These are phyloP conservation scores for Panopea generosa DNA, from an alignment of 2,888 invertebrate genomes.

Conservation along the genomic window DNA sequence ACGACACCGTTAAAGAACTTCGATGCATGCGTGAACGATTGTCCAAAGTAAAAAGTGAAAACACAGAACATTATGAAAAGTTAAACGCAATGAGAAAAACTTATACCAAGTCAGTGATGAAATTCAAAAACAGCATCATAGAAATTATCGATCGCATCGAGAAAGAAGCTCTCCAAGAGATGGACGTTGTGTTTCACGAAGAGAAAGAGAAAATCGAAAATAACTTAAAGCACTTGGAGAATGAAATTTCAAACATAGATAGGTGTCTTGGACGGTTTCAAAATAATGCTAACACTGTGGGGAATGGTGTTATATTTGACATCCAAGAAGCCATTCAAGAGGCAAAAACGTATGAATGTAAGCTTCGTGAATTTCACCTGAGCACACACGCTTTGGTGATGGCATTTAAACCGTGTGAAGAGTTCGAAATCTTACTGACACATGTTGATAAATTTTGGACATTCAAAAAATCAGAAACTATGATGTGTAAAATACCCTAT, in stretches of 20 bases:
- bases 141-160: conserved; percentile 48
- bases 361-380: conserved; percentile 42
- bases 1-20: conserved; percentile 42
- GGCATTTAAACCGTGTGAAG: conserved; percentile 29
- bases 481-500: conserved; percentile 36
- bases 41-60: conserved; percentile 45
- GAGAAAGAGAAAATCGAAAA: conserved; percentile 35
- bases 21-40: conserved; percentile 41
- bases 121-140: conserved; percentile 42
- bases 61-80: conserved; percentile 16
- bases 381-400: conserved; percentile 25
- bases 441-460: conserved; percentile 36
- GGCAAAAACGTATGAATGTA: conserved; percentile 18
- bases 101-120: conserved; percentile 45
- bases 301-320: conserved; percentile 27
- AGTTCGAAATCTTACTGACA: conserved; percentile 11
- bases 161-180: conserved; percentile 51
- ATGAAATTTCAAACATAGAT: conserved; percentile 31
- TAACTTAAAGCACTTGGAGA: conserved; percentile 33
- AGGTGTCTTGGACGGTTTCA: conserved; percentile 23
- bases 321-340: conserved; percentile 42
- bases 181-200: conserved; percentile 39
- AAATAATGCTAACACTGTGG: conserved; percentile 9
- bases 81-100: conserved; percentile 37
- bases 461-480: conserved; percentile 24